phyloP scores from a whole-genome alignment of 2,888 invertebrate genomes.

The Leucoma salicis region DNA sequence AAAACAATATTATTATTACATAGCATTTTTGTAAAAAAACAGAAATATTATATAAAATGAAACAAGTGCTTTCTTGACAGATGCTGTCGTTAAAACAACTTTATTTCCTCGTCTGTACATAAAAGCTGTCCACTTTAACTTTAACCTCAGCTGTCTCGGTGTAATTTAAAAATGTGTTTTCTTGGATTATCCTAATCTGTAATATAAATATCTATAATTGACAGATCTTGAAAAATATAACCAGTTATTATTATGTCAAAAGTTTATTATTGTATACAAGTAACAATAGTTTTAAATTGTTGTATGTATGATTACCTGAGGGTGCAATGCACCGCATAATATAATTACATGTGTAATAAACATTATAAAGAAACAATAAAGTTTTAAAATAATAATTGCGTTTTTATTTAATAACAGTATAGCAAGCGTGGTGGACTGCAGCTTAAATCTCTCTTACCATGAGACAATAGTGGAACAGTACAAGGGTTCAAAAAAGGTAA shows the following conservation, averaged over 20 bases:
- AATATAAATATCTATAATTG: too few relatives aligned
- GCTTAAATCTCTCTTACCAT: too few relatives aligned
- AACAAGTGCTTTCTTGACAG: conserved; percentile 75
- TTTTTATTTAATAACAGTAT: conserved; percentile 28
- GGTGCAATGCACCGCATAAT: conserved; percentile 57
- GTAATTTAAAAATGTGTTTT: conserved; percentile 51
- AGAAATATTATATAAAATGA: too few relatives aligned
- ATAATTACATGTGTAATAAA: conserved; percentile 78
- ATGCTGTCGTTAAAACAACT: conserved; percentile 62
- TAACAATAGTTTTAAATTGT: conserved; percentile 75
- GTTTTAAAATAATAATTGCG: conserved; percentile 65
- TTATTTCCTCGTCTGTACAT: conserved; percentile 51
- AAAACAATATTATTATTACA: too few relatives aligned
- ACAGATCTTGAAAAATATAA: conserved; percentile 71
- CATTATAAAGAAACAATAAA: conserved; percentile 80
- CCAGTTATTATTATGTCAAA: conserved; percentile 78
- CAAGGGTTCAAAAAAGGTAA: too few relatives aligned
- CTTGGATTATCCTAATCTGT: conserved; percentile 64
- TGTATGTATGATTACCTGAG: conserved; percentile 73
- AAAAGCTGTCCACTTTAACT: conserved; percentile 49
- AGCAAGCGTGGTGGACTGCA: too few relatives aligned
- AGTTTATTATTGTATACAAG: conserved; percentile 80
- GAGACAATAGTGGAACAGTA: background rate
- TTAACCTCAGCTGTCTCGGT: conserved; percentile 43
- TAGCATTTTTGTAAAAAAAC: too few relatives aligned